Percentiles rank a stretch among this genome's conserved stretches.
Conservation (phyloP, 2,113 vertebrate genomes). For the Equus quagga region DNA sequence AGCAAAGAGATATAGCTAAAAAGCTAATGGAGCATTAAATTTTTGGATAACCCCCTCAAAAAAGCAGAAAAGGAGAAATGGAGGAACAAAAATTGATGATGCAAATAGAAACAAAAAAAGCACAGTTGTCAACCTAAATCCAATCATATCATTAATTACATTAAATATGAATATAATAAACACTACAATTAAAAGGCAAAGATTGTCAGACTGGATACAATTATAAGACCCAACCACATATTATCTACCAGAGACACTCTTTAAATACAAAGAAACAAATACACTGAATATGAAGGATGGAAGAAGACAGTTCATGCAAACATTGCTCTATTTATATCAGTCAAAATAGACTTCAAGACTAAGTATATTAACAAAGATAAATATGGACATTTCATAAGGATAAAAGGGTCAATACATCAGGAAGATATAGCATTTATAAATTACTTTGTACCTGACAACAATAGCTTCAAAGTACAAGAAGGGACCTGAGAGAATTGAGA, state of each 20-base stretch:
- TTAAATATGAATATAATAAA: background rate
- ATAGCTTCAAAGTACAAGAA: background rate
- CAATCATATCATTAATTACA: background rate
- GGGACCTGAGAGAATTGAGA: background rate
- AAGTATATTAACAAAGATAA: background rate
- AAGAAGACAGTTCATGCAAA: background rate
- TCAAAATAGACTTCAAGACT: background rate
- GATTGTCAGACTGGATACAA: background rate
- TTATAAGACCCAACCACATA: background rate
- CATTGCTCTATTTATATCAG: background rate
- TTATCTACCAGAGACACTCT: background rate
- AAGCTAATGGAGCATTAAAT: background rate
- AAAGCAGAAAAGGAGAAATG: background rate
- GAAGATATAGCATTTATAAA: background rate
- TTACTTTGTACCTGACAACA: background rate
- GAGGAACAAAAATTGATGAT: background rate
- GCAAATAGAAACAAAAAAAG: background rate
- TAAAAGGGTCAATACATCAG: background rate
- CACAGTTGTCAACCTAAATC: background rate
- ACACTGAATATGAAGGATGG: background rate
- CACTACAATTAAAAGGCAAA: background rate
- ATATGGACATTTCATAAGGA: background rate
- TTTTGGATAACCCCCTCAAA: background rate
- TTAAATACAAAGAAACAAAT: background rate
- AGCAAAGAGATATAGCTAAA: background rate